Percentiles rank a stretch among this genome's conserved stretches.
Evolutionary conservation across 2,797 vertebrate species (phyloP).

Genomic region (Chloroceryle amazona): DNA sequence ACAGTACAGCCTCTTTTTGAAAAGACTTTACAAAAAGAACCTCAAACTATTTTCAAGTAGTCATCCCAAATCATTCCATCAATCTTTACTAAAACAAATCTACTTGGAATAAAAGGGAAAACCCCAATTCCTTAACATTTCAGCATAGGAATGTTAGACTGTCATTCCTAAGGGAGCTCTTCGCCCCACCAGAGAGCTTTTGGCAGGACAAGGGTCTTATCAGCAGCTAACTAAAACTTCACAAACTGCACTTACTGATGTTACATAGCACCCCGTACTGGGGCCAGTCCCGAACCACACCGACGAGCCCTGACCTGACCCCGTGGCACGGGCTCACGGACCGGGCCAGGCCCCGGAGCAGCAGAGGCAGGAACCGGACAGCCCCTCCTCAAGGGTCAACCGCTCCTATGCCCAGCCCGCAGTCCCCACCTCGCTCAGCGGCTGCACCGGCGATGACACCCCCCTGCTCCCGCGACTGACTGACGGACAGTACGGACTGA

Average conservation of each 20-base stretch:
- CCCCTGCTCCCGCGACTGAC: too few relatives aligned
- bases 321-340: too few relatives aligned
- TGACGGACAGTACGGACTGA: not conserved
- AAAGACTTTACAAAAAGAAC: not conserved
- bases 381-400: not conserved
- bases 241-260: not conserved
- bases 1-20: not conserved
- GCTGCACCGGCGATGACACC: not conserved
- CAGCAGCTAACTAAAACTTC: not conserved
- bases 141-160: not conserved
- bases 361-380: not conserved
- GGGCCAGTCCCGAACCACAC: not conserved
- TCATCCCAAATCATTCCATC: not conserved
- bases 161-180: not conserved
- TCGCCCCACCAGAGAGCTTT: not conserved
- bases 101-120: not conserved
- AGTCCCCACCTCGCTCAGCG: not conserved
- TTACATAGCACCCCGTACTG: not conserved
- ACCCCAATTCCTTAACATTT: not conserved
- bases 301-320: too few relatives aligned
- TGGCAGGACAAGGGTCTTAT: not conserved
- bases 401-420: not conserved
- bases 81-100: not conserved
- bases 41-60: not conserved
- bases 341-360: too few relatives aligned